Evolutionary conservation across 2,888 invertebrate species (phyloP).

Genomic region (Drosophila peninsularis): DNA sequence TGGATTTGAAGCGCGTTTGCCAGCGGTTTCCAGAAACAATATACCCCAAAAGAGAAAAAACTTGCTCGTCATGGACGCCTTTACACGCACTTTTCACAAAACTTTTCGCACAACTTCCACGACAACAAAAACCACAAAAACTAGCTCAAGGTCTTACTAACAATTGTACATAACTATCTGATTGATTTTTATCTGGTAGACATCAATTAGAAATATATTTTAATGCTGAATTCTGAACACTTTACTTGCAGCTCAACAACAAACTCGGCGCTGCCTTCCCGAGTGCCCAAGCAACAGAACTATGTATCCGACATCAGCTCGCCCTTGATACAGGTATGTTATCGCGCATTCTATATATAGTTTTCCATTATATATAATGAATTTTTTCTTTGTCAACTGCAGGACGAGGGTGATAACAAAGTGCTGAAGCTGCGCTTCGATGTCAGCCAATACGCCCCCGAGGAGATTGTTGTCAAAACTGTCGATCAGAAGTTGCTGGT

Average conservation of each 20-base stretch:
- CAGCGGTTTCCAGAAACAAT: conserved; percentile 2
- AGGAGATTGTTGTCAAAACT: conserved; percentile 99
- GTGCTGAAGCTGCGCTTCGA: conserved; percentile 97
- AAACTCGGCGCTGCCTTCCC: conserved; percentile 85
- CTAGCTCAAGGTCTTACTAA: conserved; percentile 38
- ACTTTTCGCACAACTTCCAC: conserved; percentile 53
- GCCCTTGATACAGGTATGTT: conserved; percentile 88
- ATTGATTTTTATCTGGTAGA: background rate
- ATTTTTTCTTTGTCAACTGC: conserved; percentile 84
- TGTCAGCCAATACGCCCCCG: conserved; percentile 97
- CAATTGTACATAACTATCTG: conserved; percentile 4
- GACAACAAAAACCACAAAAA: conserved; percentile 46
- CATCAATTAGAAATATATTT: background rate
- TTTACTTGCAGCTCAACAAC: conserved; percentile 81
- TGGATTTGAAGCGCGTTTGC: conserved; percentile 44
- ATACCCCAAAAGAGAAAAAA: background rate
- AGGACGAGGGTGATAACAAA: conserved; percentile 97
- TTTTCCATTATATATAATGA: background rate
- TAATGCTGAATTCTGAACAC: background rate
- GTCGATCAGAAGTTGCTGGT: conserved; percentile 98
- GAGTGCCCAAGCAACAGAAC: conserved; percentile 83
- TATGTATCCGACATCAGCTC: conserved; percentile 95
- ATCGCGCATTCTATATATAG: background rate
- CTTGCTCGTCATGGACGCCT: conserved; percentile 54
- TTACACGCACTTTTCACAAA: conserved; percentile 65